Percentiles rank a stretch among this genome's conserved stretches.
phyloP scores from a whole-genome alignment of 2,888 invertebrate genomes.

The Caenorhabditis becei region DNA sequence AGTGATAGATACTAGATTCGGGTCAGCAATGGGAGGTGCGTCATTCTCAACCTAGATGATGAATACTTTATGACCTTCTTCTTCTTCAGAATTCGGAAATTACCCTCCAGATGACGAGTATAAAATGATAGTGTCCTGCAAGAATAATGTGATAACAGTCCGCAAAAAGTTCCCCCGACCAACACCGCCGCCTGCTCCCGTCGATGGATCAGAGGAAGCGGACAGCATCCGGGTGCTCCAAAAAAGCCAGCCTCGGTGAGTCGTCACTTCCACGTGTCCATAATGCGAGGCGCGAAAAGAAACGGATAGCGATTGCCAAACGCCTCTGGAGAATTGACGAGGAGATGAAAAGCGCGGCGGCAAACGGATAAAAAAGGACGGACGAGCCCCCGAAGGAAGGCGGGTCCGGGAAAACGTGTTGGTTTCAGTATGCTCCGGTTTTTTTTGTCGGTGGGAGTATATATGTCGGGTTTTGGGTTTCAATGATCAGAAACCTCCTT shows the following conservation, averaged over 20 bases:
- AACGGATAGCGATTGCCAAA: not conserved
- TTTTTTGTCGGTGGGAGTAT: too few relatives aligned
- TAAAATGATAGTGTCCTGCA: slow-evolving; percentile 40
- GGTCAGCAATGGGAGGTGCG: slow-evolving; percentile 59
- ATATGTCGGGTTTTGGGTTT: too few relatives aligned
- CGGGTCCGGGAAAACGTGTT: not conserved
- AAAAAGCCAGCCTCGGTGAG: slow-evolving; percentile 51
- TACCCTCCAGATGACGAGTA: slow-evolving; percentile 61
- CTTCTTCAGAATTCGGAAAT: slow-evolving; percentile 57
- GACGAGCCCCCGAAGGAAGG: too few relatives aligned
- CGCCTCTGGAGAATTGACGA: slow-evolving; percentile 49
- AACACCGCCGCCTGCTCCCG: not conserved
- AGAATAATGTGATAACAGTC: slow-evolving; percentile 59
- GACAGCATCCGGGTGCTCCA: slow-evolving; percentile 50
- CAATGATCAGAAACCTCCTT: too few relatives aligned
- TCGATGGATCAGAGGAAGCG: slow-evolving; percentile 10
- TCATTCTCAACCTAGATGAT: not conserved
- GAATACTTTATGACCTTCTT: not conserved
- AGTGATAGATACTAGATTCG: slow-evolving; percentile 64
- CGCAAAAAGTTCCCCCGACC: slow-evolving; percentile 45
- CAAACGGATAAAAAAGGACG: slow-evolving; percentile 5
- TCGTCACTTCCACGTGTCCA: slow-evolving; percentile 26
- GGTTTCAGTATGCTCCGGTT: not conserved
- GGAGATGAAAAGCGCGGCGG: slow-evolving; percentile 42
- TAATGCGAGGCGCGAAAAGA: not conserved